Base-by-base conservation (phyloP, 2,888 invertebrate genomes). In the Blastobasis lacticolella region DNA sequence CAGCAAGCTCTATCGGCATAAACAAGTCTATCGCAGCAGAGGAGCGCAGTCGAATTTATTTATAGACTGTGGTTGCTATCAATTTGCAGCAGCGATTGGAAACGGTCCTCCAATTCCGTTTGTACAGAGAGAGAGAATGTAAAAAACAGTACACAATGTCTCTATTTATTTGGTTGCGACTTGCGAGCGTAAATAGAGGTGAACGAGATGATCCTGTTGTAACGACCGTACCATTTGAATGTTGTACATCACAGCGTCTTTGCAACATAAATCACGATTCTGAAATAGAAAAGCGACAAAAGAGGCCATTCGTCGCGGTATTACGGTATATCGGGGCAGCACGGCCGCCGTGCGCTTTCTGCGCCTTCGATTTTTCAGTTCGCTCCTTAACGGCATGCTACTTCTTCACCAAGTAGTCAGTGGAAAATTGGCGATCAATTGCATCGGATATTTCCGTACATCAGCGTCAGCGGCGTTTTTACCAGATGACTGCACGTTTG, bases 271-370 rank as follows among this genome's bases (percentile, higher is more conserved):
- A 73, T 81, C 76, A 77, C 71, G 73, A 74, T 72, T 72, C 69
- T 73, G 63, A 74, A 78, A 75, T 75, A 81, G 77, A 78, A 76
- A 77, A 65, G 64, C 67, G 78, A 74, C 76, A 76, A 72, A 76
- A 71, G 67, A 73, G 72, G 75, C 75, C 73, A 84, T 84, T 84
- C 81, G 81, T 84, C 84, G 81, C 67, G 78, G 83, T 80, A 81
- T 84, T 82, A 84, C 69, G 73, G 70, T 82, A 23, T 23, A 80
- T 83, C 79, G 73, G 73, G 63, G 71, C 67, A 66, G 67, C 72
- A 75, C 61, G 63, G 67, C 57, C 63, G 64, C 62, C 60, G 62
- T 54, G 61, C 23, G 42, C 42, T 42, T 23, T 23, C 46, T 10
- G 46, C 40, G 36, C 37, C 49, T 36, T 59, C 59, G 66, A 57